These are phyloP conservation scores for Aphodius sticticus DNA, from an alignment of 2,888 invertebrate genomes.

Conservation along the genomic window DNA sequence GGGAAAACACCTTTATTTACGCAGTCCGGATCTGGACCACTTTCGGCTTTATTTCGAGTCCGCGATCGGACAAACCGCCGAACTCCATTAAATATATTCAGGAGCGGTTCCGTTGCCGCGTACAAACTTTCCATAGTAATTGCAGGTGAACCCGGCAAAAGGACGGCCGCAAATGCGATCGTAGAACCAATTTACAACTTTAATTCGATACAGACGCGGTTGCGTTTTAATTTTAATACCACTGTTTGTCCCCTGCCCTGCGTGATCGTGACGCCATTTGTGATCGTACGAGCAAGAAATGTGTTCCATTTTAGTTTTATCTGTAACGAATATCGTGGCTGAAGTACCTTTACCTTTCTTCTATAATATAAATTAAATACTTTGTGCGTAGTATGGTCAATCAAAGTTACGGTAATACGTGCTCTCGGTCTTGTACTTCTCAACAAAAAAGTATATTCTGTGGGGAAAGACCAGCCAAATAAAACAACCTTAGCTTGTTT, in stretches of 20 bases:
- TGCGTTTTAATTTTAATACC: constrained; percentile 23
- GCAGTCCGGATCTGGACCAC: constrained; percentile 26
- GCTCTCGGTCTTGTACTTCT: too few relatives aligned
- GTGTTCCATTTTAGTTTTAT: too few relatives aligned
- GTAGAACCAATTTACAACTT: constrained; percentile 24
- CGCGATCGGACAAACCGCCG: constrained; percentile 10
- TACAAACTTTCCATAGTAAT: constrained; percentile 21
- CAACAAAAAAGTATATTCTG: too few relatives aligned
- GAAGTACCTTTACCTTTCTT: too few relatives aligned
- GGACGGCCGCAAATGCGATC: constrained; percentile 9
- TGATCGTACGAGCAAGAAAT: too few relatives aligned
- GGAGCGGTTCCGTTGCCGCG: not conserved
- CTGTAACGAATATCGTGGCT: too few relatives aligned
- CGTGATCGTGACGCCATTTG: not conserved
- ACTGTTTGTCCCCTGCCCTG: not conserved
- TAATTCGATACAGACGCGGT: constrained; percentile 18
- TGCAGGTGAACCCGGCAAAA: constrained; percentile 23
- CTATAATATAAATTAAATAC: too few relatives aligned
- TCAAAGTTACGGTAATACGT: too few relatives aligned
- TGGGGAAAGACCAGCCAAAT: too few relatives aligned
- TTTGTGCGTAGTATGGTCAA: too few relatives aligned
- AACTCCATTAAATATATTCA: constrained; percentile 24
- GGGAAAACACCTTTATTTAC: constrained; percentile 33
- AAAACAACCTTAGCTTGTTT: too few relatives aligned
- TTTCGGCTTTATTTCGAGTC: constrained; percentile 20